Evolutionary conservation across 1,140 invertebrate species (phyloP), one percentile per base, ranked within the genome.

Genomic region (Leptinotarsa lineolata): DNA sequence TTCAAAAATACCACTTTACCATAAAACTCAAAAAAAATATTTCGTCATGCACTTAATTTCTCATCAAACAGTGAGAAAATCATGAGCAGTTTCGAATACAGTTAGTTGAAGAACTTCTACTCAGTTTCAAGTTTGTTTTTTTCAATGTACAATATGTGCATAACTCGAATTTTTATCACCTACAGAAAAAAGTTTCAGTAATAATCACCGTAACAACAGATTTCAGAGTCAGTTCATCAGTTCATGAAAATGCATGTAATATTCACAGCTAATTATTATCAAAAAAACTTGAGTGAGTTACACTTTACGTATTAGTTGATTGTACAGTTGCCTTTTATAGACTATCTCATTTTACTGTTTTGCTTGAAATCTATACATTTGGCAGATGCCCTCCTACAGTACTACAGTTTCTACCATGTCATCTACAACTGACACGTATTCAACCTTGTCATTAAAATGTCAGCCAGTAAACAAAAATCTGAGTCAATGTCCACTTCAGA

Each of bases 251-350:
- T 39, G 22, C 30, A 39, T 11, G 30, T 39, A 39, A 39, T 39
- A 39, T 39, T 39, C 30, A 54, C 48, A 54, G n/a, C 48, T 54
- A 54, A 15, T n/a, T 13, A 54, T 54, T 54, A 54, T 54, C n/a
- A 5, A n/a, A 16, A 18, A 54, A 54, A 54, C 30, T 39, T 39
- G 48, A 54, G 48, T 54, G n/a, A 54, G 48, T 54, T 18, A 13
- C 48, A 54, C 6, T 16, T 54, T 64, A 64, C 61, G 61, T 64
- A 64, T 64, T 22, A 64, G 24, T 5, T 64, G 61, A 64, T 64
- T 64, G 61, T 64, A 22, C 61, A 64, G 61, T 64, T 64, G 24
- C 20, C 20, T 6, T 64, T 54, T 54, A 15, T 54, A 54, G 48
- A 54, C 15, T 54, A 54, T 54, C n/a, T 12, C 48, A 54, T 16